Base-by-base conservation (phyloP, 2,888 invertebrate species). In the Dexiosoma caninum region DNA sequence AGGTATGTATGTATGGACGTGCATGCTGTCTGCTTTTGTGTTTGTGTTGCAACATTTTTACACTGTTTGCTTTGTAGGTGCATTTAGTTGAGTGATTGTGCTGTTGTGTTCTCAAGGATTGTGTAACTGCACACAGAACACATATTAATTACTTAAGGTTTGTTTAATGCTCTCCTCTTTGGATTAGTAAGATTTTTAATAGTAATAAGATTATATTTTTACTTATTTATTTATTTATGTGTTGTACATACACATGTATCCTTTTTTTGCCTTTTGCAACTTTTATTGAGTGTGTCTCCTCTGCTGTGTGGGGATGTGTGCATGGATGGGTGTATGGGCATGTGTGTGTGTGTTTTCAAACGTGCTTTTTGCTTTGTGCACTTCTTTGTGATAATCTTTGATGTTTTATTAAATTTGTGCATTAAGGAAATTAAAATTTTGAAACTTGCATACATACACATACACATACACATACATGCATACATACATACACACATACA, bases 61-160 rank as follows among this genome's bases (percentile, higher is more conserved):
- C 14, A 49, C n/a, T 49, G 35, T 44, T 44, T 40, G 21, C 32
- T 27, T 8, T 60, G 19, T 40, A 0, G 40, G 16, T 19, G 32
- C n/a, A 1, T 14, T 7, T 5, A 27, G 27, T 27, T 44, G n/a
- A 30, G 30, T 57, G 8, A 27, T 8, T 66, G 37, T 59, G n/a
- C 6, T 10, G 4, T 0, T 53, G 30, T 46, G n/a, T 64, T 21
- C n/a, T n/a, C 19, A 44, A 51, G 14, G 27, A 37, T 44, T 44
- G 66, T 53, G 32, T 35, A 60, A 53, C 78, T 49, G 32, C 30
- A 53, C 30, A 53, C 5, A 66, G 66, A 60, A 76, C 62, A 64
- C 51, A 74, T 69, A 74, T 72, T 74, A 81, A 81, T 77, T 81
- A 77, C 77, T 81, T 81, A 77, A 64, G 51, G 46, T 77, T 62